phyloP scores from a whole-genome alignment of 1,140 invertebrate genomes.

The Agrypnia vestita region DNA sequence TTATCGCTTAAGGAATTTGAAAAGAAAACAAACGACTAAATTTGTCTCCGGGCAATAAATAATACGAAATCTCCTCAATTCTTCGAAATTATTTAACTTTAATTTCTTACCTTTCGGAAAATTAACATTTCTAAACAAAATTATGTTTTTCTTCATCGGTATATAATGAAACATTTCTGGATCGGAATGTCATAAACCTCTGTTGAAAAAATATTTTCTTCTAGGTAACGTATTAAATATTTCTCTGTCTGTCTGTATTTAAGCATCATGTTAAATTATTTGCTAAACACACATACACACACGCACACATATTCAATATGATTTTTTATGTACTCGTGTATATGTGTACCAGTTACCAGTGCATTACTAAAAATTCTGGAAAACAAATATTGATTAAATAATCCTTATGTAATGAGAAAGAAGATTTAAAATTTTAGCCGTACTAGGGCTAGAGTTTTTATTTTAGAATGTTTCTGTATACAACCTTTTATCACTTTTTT shows the following conservation, averaged over 20 bases:
- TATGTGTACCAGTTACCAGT: too few species aligned
- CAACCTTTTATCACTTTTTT: too few species aligned
- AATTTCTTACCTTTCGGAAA: background rate
- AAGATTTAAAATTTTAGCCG: too few species aligned
- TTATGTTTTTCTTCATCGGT: background rate
- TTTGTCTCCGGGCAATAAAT: background rate
- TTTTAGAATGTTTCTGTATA: too few species aligned
- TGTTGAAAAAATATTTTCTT: background rate
- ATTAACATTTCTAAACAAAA: background rate
- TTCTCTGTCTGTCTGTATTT: background rate
- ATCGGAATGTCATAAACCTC: background rate
- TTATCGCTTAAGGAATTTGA: background rate
- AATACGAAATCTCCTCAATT: background rate
- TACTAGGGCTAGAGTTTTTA: too few species aligned
- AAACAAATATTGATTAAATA: too few species aligned
- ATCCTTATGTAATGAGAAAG: too few species aligned
- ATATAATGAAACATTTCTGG: background rate
- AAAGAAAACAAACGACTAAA: background rate
- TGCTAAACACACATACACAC: too few species aligned
- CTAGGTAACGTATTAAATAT: background rate
- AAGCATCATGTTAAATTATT: too few species aligned
- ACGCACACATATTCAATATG: too few species aligned
- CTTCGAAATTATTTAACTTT: background rate
- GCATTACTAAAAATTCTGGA: too few species aligned
- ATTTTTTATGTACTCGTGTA: too few species aligned